Evolutionary conservation across 2,888 invertebrate species (phyloP).

Genomic region (Luffia ferchaultella): DNA sequence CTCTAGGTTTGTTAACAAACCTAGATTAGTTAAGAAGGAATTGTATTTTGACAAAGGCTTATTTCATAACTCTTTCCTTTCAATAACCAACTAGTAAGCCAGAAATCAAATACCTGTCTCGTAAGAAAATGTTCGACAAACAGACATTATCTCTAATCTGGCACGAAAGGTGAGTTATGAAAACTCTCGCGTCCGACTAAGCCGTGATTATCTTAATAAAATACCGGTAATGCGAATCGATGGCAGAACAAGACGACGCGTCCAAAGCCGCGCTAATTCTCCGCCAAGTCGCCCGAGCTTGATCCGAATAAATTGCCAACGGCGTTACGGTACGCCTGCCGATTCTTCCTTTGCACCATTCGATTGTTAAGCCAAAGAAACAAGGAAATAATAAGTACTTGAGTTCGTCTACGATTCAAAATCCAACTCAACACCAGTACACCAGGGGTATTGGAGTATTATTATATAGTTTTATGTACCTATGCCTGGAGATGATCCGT

Average conservation of each 20-base stretch:
- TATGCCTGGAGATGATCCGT: too few species aligned
- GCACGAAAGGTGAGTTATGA: neutral
- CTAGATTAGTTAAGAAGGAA: neutral
- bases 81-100: neutral
- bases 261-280: conserved; percentile 15
- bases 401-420: too few species aligned
- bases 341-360: neutral
- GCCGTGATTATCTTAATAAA: conserved; percentile 21
- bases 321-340: conserved; percentile 10
- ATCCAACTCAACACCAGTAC: too few species aligned
- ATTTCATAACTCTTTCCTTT: neutral
- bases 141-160: neutral
- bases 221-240: conserved; percentile 19
- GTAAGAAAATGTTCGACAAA: neutral
- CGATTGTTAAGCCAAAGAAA: too few species aligned
- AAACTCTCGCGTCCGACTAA: conserved; percentile 1
- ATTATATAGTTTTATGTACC: too few species aligned
- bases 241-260: conserved; percentile 22
- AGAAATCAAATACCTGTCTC: neutral
- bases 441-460: too few species aligned
- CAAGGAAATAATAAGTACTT: too few species aligned
- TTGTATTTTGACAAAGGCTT: neutral
- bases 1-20: too few species aligned
- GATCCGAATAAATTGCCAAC: conserved; percentile 21
- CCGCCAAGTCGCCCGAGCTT: conserved; percentile 10